Evolutionary conservation across 2,888 invertebrate species (phyloP), one percentile per base, ranked within the genome.

Genomic region (Anoncus sp.): DNA sequence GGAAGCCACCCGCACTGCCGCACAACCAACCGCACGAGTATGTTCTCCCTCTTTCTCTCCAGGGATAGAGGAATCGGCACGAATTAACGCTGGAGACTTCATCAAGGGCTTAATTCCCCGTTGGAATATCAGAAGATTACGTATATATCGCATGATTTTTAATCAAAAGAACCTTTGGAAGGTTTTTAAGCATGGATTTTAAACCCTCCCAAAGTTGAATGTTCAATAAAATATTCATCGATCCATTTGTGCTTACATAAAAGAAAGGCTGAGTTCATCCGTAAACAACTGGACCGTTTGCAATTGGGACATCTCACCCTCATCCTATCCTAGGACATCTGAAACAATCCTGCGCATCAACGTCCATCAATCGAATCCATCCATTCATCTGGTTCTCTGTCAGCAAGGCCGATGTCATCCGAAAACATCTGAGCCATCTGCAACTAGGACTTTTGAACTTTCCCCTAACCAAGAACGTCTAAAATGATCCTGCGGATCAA

Each of bases 1-100:
- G 85, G 85, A 86, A 85, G 84, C 82, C 73, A 77, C 69, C 73
- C 73, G 77, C 65, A 70, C 38, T 43, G 70, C 63, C 22, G 70
- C 38, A 65, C 38, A 59, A 66, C 27, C 66, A 78, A 63, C 70
- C 70, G 40, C 69, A 62, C 53, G 57, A 55, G 51, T 38, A 24
- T 51, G n/a, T 5, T 43, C n/a, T 27, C 38, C 38, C 66, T 31
- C 45, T 59, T 55, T 63, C 27, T 49, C 40, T 38, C 59, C 5
- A 5, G 24, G 18, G 20, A 18, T 38, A 38, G 35, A 35, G 51
- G 24, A 65, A 49, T 22, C 49, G 51, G 43, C 65, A 57, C 20
- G 24, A 67, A 59, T 40, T n/a, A 62, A 62, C 45, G 27, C 62
- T n/a, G 53, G 62, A 62, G 55, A 69, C 75, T 63, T 16, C 57